Evolutionary conservation across 2,113 vertebrate genomes (phyloP).

Genomic region (Leucosticte australis): DNA sequence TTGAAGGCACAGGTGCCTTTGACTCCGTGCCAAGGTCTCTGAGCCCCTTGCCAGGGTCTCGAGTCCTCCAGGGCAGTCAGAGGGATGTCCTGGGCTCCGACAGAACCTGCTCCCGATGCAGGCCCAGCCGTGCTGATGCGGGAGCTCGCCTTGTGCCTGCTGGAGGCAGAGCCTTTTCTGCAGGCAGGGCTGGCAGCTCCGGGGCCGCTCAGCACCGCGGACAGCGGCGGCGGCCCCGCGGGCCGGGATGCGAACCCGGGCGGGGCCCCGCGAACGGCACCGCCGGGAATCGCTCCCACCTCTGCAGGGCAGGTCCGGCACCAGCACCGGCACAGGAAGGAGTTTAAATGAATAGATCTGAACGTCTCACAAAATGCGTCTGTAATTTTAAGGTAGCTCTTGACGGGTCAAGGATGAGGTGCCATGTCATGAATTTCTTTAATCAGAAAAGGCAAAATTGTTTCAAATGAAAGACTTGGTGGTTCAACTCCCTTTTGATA

Average conservation of each 20-base stretch:
- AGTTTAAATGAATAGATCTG: rapidly evolving
- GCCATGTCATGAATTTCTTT: rapidly evolving
- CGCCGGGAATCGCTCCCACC: rapidly evolving
- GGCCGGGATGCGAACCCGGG: rapidly evolving
- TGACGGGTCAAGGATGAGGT: neutral
- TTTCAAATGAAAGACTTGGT: neutral
- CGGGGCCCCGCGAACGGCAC: rapidly evolving
- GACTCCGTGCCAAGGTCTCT: too few species aligned
- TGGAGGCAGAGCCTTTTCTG: neutral
- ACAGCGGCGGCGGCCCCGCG: neutral
- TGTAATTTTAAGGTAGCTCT: neutral
- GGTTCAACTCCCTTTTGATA: neutral
- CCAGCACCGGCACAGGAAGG: rapidly evolving
- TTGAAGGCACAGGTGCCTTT: too few species aligned
- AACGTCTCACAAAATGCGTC: rapidly evolving
- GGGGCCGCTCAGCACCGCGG: conserved; percentile 46
- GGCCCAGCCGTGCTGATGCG: neutral
- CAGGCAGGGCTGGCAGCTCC: rapidly evolving
- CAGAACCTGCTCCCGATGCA: neutral
- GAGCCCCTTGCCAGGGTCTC: too few species aligned
- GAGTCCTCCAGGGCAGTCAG: too few species aligned
- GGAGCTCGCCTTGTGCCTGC: rapidly evolving
- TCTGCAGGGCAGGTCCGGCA: neutral
- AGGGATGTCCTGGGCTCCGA: too few species aligned
- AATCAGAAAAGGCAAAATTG: neutral